Conservation (phyloP, 2,113 vertebrate species). For the Mixornis gularis region DNA sequence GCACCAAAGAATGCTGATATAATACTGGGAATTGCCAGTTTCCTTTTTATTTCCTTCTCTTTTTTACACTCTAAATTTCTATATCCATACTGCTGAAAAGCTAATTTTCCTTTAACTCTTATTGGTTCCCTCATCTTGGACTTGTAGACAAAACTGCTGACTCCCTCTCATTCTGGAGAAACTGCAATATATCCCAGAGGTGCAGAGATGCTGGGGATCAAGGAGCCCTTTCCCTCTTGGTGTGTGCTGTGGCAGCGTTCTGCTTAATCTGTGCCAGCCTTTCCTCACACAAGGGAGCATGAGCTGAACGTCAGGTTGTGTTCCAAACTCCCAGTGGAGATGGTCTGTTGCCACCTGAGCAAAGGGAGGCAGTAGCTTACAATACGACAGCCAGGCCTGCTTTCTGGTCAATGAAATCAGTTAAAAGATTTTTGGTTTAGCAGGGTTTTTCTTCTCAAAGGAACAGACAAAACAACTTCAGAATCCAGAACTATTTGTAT, state of each 20-base stretch:
- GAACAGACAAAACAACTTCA: not conserved
- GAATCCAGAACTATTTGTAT: not conserved
- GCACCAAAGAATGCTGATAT: not conserved
- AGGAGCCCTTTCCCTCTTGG: not conserved
- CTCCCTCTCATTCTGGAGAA: not conserved
- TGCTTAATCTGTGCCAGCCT: accelerated
- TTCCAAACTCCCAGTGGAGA: not conserved
- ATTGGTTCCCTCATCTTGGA: not conserved
- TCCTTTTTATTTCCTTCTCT: not conserved
- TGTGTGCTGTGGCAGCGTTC: not conserved
- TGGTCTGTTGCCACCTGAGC: not conserved
- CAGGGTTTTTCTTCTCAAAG: not conserved
- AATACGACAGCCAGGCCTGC: not conserved
- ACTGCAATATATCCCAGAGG: not conserved
- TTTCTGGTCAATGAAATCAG: not conserved
- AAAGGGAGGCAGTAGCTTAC: not conserved
- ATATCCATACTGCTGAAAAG: not conserved
- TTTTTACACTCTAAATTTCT: not conserved
- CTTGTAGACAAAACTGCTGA: not conserved
- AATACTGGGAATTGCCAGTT: not conserved
- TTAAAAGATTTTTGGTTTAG: not conserved
- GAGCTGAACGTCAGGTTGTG: accelerated
- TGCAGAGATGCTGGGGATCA: not conserved
- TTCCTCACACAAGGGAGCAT: accelerated
- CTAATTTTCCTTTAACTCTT: not conserved